A percentile compares a stretch with the other conserved stretches of the same genome.
These are phyloP conservation scores for Protonibea diacanthus DNA, from an alignment of 2,797 vertebrate genomes.

Conservation along the genomic window DNA sequence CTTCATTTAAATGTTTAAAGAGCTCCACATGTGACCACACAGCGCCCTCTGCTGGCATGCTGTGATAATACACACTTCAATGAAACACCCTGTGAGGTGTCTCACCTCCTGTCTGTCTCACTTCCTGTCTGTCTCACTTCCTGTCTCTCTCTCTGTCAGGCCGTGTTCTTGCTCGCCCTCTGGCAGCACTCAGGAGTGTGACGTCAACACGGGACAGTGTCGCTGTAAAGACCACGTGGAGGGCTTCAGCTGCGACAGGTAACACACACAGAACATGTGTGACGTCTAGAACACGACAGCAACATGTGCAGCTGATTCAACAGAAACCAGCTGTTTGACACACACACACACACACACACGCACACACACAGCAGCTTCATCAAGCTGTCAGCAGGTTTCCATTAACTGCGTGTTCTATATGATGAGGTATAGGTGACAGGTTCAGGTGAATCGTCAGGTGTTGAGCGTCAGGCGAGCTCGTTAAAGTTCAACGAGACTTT, in stretches of 20 bases:
- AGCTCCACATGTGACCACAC: no score
- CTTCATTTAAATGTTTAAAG: no score
- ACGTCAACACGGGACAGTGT: slow-evolving; percentile 91
- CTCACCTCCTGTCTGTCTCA: background rate
- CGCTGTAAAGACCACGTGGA: slow-evolving; percentile 95
- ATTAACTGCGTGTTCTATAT: background rate
- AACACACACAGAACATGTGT: slow-evolving; percentile 7
- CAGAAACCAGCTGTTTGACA: background rate
- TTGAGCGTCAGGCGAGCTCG: no score
- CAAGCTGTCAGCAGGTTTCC: slow-evolving; percentile 24
- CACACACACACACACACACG: slow-evolving; percentile 1
- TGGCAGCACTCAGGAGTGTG: slow-evolving; percentile 93
- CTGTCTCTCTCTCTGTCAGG: background rate
- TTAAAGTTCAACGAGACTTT: no score
- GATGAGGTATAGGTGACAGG: background rate
- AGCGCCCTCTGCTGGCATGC: slow-evolving; percentile 49
- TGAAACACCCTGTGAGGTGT: no score
- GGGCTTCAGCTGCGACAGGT: slow-evolving; percentile 97
- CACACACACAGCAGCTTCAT: background rate
- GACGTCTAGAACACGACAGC: no score
- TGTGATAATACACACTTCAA: background rate
- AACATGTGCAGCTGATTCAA: background rate
- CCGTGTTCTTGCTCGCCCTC: no score
- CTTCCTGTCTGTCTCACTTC: background rate
- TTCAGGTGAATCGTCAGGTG: no score